Percentiles rank a stretch among this genome's conserved stretches.
Evolutionary conservation across 2,888 invertebrate genomes (phyloP).

Genomic region (Nymphalis polychloros): DNA sequence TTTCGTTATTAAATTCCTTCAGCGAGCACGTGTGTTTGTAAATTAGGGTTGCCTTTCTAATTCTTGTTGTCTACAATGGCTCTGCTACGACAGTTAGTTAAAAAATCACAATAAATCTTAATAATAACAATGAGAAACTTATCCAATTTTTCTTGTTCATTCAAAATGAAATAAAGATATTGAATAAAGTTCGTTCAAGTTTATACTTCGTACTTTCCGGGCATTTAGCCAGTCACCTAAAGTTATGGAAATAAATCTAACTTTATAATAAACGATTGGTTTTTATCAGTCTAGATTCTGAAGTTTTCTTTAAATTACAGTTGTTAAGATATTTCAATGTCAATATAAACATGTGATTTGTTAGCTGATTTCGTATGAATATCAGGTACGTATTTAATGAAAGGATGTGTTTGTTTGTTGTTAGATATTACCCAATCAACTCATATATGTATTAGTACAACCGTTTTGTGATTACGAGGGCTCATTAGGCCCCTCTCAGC

Average conservation of each 20-base stretch:
- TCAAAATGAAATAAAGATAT: slow-evolving; percentile 20
- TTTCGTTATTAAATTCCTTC: slow-evolving; percentile 55
- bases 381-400: neutral
- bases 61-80: slow-evolving; percentile 7
- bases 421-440: slow-evolving; percentile 47
- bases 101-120: slow-evolving; percentile 1
- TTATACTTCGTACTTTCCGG: slow-evolving; percentile 16
- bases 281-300: neutral
- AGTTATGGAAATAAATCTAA: slow-evolving; percentile 5
- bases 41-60: slow-evolving; percentile 21
- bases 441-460: slow-evolving; percentile 45
- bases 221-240: slow-evolving; percentile 19
- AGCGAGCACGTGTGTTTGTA: slow-evolving; percentile 24
- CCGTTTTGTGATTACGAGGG: slow-evolving; percentile 28
- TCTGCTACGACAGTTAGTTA: neutral
- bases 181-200: slow-evolving; percentile 14
- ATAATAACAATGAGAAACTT: neutral
- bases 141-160: neutral
- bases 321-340: too few relatives aligned
- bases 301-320: too few relatives aligned
- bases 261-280: neutral
- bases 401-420: slow-evolving; percentile 31
- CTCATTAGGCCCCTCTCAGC: neutral
- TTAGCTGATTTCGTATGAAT: neutral
- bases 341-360: neutral